These are phyloP conservation scores for Mamestra brassicae DNA, from an alignment of 2,888 invertebrate species.

Conservation along the genomic window DNA sequence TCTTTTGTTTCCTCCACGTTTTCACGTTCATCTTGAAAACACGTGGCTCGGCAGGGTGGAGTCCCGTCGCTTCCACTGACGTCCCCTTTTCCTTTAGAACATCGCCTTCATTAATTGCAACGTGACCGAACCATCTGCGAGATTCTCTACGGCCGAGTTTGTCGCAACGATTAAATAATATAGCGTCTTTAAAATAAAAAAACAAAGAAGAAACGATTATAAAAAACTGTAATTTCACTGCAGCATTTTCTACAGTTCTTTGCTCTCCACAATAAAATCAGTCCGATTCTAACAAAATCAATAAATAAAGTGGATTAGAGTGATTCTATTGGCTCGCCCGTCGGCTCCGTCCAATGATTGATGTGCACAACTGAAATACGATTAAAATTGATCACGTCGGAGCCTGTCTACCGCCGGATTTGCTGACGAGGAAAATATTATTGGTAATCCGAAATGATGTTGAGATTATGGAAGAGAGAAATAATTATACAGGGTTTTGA, in stretches of 20 bases:
- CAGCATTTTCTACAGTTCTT: constrained; percentile 13
- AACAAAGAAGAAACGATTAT: not conserved
- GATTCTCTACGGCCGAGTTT: not conserved
- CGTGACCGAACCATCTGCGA: not conserved
- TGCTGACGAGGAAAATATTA: constrained; percentile 37
- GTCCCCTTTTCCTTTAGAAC: not conserved
- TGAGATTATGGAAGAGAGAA: too few relatives aligned
- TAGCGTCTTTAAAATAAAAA: not conserved
- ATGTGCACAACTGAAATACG: constrained; percentile 46
- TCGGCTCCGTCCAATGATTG: constrained; percentile 43
- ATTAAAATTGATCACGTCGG: constrained; percentile 57
- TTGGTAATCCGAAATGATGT: constrained; percentile 28
- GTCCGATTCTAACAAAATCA: constrained; percentile 18
- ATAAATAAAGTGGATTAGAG: constrained; percentile 29
- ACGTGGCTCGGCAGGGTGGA: not conserved
- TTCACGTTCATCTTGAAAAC: not conserved
- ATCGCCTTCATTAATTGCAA: not conserved
- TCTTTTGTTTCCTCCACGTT: not conserved
- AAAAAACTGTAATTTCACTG: constrained; percentile 6
- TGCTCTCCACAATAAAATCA: constrained; percentile 7
- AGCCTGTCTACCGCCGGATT: constrained; percentile 22
- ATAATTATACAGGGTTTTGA: not conserved
- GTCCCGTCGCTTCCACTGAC: not conserved
- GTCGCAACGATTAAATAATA: constrained; percentile 18
- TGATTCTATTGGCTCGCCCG: constrained; percentile 29